A percentile compares a stretch with the other conserved stretches of the same genome.
These are phyloP conservation scores for Brachyhypopomus occidentalis DNA, from an alignment of 2,113 vertebrate genomes.

Conservation along the genomic window DNA sequence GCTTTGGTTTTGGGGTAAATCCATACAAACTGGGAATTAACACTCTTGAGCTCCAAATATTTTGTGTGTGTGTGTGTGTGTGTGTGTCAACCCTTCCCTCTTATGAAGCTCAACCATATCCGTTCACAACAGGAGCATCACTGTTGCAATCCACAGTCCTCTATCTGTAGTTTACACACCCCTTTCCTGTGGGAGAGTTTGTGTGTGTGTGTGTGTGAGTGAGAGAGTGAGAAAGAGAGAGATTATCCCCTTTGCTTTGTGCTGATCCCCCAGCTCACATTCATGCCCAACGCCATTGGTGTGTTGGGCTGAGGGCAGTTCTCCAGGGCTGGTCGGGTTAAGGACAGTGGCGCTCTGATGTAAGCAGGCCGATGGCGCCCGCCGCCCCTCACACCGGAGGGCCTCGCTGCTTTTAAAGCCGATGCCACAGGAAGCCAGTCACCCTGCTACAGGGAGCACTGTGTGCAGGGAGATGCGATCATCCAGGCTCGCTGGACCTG, in stretches of 20 bases:
- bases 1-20: slow-evolving; percentile 33
- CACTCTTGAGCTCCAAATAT: neutral
- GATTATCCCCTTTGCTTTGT: slow-evolving; percentile 1
- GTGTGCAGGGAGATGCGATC: too few relatives aligned
- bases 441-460: neutral
- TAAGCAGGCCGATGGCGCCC: neutral
- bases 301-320: neutral
- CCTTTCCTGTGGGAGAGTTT: slow-evolving; percentile 6
- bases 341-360: neutral
- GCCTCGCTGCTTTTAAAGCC: neutral
- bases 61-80: neutral
- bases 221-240: too few relatives aligned
- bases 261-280: neutral
- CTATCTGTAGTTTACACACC: slow-evolving; percentile 22
- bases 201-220: neutral
- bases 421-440: neutral
- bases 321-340: neutral
- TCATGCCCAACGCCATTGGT: neutral
- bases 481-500: too few relatives aligned
- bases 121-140: slow-evolving; percentile 10
- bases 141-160: slow-evolving; percentile 17
- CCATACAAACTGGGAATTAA: slow-evolving; percentile 23
- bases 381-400: neutral
- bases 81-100: neutral
- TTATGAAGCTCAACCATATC: neutral